A percentile compares a stretch with the other conserved stretches of the same genome.
These are phyloP conservation scores for Potorous gilbertii DNA, from an alignment of 2,797 vertebrate genomes.

Conservation along the genomic window DNA sequence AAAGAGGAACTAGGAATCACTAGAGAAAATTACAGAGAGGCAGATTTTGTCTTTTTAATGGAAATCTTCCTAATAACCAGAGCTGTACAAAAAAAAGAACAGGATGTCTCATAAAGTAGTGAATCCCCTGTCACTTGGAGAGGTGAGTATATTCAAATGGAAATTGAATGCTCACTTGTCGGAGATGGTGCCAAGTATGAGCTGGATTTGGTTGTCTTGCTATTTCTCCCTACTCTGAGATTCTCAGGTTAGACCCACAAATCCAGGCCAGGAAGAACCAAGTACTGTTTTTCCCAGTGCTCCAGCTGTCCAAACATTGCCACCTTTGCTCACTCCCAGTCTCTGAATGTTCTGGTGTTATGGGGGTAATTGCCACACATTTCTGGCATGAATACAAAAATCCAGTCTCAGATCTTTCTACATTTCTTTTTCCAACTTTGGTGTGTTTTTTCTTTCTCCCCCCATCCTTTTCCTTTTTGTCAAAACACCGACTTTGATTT, in stretches of 20 bases:
- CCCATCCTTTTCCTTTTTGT: conserved; percentile 4
- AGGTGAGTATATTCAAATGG: not conserved
- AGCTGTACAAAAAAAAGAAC: not conserved
- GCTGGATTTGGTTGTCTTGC: not conserved
- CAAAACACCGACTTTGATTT: conserved; percentile 66
- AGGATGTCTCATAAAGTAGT: not conserved
- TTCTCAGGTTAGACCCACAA: not conserved
- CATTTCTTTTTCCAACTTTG: not conserved
- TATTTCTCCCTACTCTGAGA: not conserved
- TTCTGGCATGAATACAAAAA: not conserved
- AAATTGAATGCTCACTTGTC: not conserved
- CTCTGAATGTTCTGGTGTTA: not conserved
- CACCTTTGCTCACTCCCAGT: not conserved
- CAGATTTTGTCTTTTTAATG: not conserved
- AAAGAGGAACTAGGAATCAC: not conserved
- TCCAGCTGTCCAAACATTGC: not conserved
- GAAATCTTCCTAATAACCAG: not conserved
- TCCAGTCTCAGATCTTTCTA: not conserved
- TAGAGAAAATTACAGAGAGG: not conserved
- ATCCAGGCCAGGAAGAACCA: not conserved
- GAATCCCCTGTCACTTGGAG: not conserved
- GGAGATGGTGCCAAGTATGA: not conserved
- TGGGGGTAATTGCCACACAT: not conserved
- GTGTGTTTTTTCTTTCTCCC: not conserved
- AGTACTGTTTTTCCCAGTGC: too few species aligned